Percentiles rank a stretch among this genome's conserved stretches.
Evolutionary conservation across 2,113 vertebrate genomes (phyloP).

Genomic region (Xerus inauris): DNA sequence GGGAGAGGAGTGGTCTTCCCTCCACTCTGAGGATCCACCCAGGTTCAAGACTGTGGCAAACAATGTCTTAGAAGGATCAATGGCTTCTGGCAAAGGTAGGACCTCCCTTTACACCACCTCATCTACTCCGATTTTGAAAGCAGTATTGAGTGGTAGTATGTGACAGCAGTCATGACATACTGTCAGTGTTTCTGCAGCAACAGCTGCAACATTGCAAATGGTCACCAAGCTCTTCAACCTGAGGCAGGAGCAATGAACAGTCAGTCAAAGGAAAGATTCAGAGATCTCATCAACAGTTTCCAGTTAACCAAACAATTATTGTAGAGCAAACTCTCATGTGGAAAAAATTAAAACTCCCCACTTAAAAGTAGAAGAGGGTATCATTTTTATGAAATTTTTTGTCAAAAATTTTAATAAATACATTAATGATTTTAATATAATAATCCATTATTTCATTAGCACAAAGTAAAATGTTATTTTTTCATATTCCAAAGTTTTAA

Average conservation of each 20-base stretch:
- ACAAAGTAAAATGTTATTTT: not conserved
- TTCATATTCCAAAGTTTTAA: not conserved
- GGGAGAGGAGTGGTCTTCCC: not conserved
- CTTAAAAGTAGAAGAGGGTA: not conserved
- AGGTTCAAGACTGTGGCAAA: not conserved
- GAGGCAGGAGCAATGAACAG: not conserved
- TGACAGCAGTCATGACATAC: not conserved
- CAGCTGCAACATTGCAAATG: not conserved
- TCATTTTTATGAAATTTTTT: not conserved
- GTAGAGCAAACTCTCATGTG: not conserved
- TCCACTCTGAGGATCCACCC: not conserved
- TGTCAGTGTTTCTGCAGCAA: not conserved
- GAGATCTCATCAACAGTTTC: not conserved
- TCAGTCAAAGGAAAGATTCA: not conserved
- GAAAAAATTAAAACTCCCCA: not conserved
- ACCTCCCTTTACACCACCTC: not conserved
- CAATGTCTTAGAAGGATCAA: not conserved
- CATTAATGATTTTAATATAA: not conserved
- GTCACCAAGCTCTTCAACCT: not conserved
- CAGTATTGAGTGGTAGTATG: not conserved
- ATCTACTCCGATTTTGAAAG: not conserved
- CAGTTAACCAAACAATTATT: not conserved
- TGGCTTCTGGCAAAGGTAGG: not conserved
- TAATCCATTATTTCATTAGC: not conserved
- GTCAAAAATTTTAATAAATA: conserved; percentile 14